A percentile compares a stretch with the other conserved stretches of the same genome.
phyloP scores from a whole-genome alignment of 2,888 invertebrate genomes.

The Cataglyphis albicans region DNA sequence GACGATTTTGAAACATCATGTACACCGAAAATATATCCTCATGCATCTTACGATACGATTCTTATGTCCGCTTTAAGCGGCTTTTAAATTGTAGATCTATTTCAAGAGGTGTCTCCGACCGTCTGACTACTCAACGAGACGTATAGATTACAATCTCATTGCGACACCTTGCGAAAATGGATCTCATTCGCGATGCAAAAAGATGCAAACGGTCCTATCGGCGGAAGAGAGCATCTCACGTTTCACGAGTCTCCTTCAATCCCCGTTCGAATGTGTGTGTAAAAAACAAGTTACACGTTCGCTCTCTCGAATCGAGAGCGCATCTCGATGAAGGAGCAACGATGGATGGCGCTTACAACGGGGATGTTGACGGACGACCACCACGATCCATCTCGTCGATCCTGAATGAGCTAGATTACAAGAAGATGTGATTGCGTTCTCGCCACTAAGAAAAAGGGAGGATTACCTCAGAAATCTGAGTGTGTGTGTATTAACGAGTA shows the following conservation, averaged over 20 bases:
- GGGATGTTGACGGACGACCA: constrained; percentile 39
- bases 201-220: constrained; percentile 58
- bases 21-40: background rate
- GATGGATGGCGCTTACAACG: constrained; percentile 29
- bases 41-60: constrained; percentile 30
- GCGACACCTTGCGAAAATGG: constrained; percentile 55
- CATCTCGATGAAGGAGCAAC: constrained; percentile 1
- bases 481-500: constrained; percentile 14
- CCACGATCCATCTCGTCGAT: constrained; percentile 21
- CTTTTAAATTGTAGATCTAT: constrained; percentile 57
- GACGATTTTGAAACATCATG: constrained; percentile 5
- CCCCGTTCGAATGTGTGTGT: constrained; percentile 32
- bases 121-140: constrained; percentile 49
- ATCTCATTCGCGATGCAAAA: constrained; percentile 60
- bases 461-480: constrained; percentile 28
- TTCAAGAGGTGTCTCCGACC: constrained; percentile 49
- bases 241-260: constrained; percentile 50
- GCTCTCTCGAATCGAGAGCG: constrained; percentile 24
- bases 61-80: constrained; percentile 52
- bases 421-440: constrained; percentile 43
- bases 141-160: constrained; percentile 58
- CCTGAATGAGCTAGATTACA: constrained; percentile 51
- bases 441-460: constrained; percentile 9
- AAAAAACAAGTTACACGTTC: constrained; percentile 42
- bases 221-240: constrained; percentile 48